Base-by-base conservation (phyloP, 2,888 invertebrate species). In the Cheilosia impressa region DNA sequence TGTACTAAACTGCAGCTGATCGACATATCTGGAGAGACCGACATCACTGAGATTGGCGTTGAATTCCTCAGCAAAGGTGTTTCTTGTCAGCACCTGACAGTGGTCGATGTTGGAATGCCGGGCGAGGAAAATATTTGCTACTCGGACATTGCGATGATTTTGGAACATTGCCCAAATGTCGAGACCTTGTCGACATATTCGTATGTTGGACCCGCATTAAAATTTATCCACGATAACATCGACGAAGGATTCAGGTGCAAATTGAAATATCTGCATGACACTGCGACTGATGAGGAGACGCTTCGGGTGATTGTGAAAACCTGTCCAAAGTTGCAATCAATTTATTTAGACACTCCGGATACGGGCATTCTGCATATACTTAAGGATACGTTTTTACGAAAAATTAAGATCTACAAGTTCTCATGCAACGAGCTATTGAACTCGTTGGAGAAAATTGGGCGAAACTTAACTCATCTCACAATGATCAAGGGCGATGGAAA, bases 1-100 rank as follows among this genome's bases (percentile, higher is more conserved):
- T 94, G 94, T 87, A 93, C 93, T 85, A 93, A 93, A 27, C 90
- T 96, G 63, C 94, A 94, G 87, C 92, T 95, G 10, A 90, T 96
- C 27, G 95, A 96, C 88, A 94, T 96, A 79, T 95, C 95, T 0
- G 96, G 96, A 1, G 95, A 96, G 90, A 95, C 95, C 9, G 94
- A 94, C 89, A 95, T 95, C 52, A 95, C 95, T 0, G 94, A 94
- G 89, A 94, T 94, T 31, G 95, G 95, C 69, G 93, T 96, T 60
- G 94, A 93, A 73, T 92, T 93, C 2, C 93, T 95, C 90, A 90
- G 94, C 57, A 92, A 91, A 38, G 93, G 94, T 0, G 92, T 93
- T 71, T 93, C 93, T n/a, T 93, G 94, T 15, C 93, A 94, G 52
- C 93, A 93, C 65, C 89, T 95, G 47, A 94, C 94, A 4, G 93